Base-by-base conservation (phyloP, 2,888 invertebrate species). In the Dynastes tityus region DNA sequence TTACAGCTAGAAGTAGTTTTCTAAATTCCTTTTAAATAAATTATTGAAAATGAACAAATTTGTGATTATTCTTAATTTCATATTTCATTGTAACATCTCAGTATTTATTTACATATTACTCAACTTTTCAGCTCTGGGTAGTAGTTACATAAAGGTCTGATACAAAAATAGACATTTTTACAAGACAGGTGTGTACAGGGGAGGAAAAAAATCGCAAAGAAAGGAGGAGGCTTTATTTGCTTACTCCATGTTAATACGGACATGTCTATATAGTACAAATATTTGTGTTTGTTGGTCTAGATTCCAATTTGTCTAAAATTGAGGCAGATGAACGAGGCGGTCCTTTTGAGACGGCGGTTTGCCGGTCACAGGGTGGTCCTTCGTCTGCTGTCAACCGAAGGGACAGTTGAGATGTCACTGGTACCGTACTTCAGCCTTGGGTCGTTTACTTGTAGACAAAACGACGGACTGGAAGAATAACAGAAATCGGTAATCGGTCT, bases 361-460 rank as follows among this genome's bases (percentile, higher is more conserved):
- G 68, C 53, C 67, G 58, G 65, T 77, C 76, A 73, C 80, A 78
- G 82, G 83, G 84, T 84, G 83, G 83, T 84, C 84, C 81, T 81
- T 80, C 80, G 82, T 83, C 82, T 83, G 77, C 80, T 83, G 84
- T 84, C 82, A 80, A 71, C 64, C 77, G 70, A 45, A 76, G 80
- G 79, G 81, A 81, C 82, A 82, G 82, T 82, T 83, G 83, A 83
- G 82, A 82, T 82, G 84, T 84, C 83, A 82, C 74, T 70, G 76
- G 76, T 71, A 77, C 73, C 64, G 73, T 63, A 68, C 74, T 78
- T 77, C 76, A 73, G 79, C 80, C 79, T 75, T 51, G 75, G 80
- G 79, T 73, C 61, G 58, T 73, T 73, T 73, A 61, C 75, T 58
- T 37, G 27, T 68, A 45, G 68, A 51, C 27, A 68, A 64, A 58